Conservation (phyloP, 2,888 invertebrate species). For the Celastrina argiolus region DNA sequence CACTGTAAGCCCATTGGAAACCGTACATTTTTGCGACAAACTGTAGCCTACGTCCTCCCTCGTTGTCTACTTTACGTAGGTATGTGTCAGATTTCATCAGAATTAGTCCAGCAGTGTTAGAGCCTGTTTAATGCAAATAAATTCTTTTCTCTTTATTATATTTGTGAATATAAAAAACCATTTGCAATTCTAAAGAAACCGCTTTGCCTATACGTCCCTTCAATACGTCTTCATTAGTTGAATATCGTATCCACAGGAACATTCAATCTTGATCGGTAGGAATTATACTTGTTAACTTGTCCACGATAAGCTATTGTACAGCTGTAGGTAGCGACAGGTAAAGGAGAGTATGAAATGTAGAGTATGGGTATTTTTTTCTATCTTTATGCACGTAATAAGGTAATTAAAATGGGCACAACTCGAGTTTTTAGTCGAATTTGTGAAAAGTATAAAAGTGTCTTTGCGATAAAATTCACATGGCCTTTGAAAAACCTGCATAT, state of each 20-base stretch:
- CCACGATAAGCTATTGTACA: slow-evolving; percentile 36
- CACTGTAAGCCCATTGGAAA: no score
- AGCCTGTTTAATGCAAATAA: no score
- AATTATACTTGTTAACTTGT: slow-evolving; percentile 57
- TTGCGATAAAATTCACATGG: background rate
- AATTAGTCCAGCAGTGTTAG: no score
- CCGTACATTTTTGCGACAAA: no score
- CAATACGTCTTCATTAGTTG: slow-evolving; percentile 78
- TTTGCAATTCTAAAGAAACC: slow-evolving; percentile 47
- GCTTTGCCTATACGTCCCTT: slow-evolving; percentile 72
- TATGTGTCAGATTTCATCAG: no score
- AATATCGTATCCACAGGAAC: slow-evolving; percentile 69
- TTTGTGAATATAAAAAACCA: slow-evolving; percentile 3
- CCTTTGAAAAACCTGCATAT: background rate
- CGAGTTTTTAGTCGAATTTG: background rate
- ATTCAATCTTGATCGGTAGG: slow-evolving; percentile 69
- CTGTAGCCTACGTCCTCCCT: no score
- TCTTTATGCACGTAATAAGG: no score
- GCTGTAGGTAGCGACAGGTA: background rate
- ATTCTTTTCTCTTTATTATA: no score
- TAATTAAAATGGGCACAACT: background rate
- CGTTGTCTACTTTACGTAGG: no score
- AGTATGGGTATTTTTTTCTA: no score
- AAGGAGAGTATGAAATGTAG: background rate
- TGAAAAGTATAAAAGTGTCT: background rate